Evolutionary conservation across 30 jellyfish, hydroid and myxozoan species (phyloP), one percentile per base, ranked within the genome.

Genomic region (Nemopilema nomurai): DNA sequence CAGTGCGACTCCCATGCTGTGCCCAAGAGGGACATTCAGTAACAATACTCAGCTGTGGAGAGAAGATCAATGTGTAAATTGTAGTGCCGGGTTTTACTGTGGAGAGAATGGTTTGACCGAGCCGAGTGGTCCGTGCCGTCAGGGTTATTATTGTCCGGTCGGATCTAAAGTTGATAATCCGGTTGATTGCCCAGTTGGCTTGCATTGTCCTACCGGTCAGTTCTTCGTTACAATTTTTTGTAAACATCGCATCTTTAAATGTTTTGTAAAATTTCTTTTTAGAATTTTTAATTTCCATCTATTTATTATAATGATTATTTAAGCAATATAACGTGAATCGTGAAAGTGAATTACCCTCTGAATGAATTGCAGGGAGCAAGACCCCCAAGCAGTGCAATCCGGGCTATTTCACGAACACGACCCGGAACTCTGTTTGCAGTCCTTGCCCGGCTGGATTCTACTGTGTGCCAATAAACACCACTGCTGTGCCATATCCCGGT

Each of bases 111-210:
- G 99, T 18, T 86, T 90, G 76, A 84, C 94, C 18, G 83, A 92
- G 21, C 97, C 99, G 7, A 70, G 87, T 81, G 99, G 99, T 17
- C 80, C 72, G 0, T 95, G 99, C 78, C 88, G 92, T 26, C 90
- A 79, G 63, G 99, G 99, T 1, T 95, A n/a, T 74, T 95, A 85
- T 80, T 95, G 99, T 30, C 99, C 99, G n/a, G 62, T 69, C 28
- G 97, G 97, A 22, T 79, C 98, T 0, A 87, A 72, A 64, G 90
- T 75, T 32, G 97, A 90, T 28, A 90, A 78, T 63, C 90, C 91
- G 23, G 84, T 81, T 16, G 93, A 83, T 33, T 95, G 99, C 50
- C 96, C 97, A 0, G 79, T 95, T 86, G 99, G 99, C 1, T 74
- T 90, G 30, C 97, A 95, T 31, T 95, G 99, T 62, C 97, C 99